Evolutionary conservation across 1,140 invertebrate species (phyloP), one percentile per base, ranked within the genome.

Genomic region (Trinorchestia longiramus): DNA sequence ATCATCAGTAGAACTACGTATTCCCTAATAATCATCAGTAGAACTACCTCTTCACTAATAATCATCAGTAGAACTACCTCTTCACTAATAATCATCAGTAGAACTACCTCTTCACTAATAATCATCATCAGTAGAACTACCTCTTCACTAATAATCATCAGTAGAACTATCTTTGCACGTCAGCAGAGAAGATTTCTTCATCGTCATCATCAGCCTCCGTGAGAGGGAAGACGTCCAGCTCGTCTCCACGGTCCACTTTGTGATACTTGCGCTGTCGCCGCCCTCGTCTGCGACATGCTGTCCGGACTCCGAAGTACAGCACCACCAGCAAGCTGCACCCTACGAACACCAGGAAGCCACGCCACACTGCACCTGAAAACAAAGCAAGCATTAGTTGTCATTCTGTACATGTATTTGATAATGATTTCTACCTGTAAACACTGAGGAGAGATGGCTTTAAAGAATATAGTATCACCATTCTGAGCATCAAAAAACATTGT

Each of bases 131-230:
- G n/a, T n/a, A n/a, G n/a, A n/a, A n/a, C n/a, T n/a, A n/a, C n/a
- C n/a, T n/a, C n/a, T n/a, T n/a, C n/a, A n/a, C n/a, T n/a, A n/a
- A n/a, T n/a, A n/a, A n/a, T n/a, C n/a, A n/a, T 11, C 6, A 53
- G 40, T 36, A 40, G 41, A 94, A 94, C 44, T 45, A 94, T 94
- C 92, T 94, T 17, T 94, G 92, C 17, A 43, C 92, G 44, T 94
- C 44, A 47, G 92, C 92, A 47, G 92, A 94, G 92, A 94, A 94
- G 43, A 94, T 94, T 43, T 94, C 92, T 40, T 94, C 92, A 91
- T 91, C 88, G 19, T 94, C 92, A 11, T 94, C 92, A 15, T 47
- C 92, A 40, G 92, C 92, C 40, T 45, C 43, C 36, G 92, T 45
- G 92, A 94, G 92, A 23, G 88, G 88, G 88, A 91, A 91, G 23